Percentiles rank a stretch among this genome's conserved stretches.
Conservation (phyloP, 2,888 invertebrate species). For the Podotricha telesiphe region DNA sequence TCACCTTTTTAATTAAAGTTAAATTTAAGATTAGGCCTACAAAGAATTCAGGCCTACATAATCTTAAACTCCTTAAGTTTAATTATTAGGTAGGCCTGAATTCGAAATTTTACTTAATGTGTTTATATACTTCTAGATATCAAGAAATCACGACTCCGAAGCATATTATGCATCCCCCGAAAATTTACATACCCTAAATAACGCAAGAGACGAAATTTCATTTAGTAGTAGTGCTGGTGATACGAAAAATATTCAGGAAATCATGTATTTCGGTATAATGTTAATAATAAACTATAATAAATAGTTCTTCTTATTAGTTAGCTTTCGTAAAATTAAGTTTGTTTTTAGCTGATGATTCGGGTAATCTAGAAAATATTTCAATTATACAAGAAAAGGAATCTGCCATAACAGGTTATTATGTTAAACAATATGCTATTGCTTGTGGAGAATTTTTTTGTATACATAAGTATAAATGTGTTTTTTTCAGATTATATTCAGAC, state of each 20-base stretch:
- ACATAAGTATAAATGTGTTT: background rate
- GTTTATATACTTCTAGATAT: background rate
- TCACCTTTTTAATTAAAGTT: too few relatives aligned
- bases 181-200: slow-evolving; percentile 21
- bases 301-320: background rate
- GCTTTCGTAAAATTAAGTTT: background rate
- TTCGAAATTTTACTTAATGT: background rate
- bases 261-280: slow-evolving; percentile 47
- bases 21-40: too few relatives aligned
- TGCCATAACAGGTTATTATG: slow-evolving; percentile 15
- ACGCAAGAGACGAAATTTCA: slow-evolving; percentile 24
- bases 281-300: background rate
- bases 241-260: slow-evolving; percentile 44
- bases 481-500: slow-evolving; percentile 10
- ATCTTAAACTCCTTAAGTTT: too few relatives aligned
- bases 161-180: slow-evolving; percentile 12
- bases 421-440: background rate
- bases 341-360: slow-evolving; percentile 3
- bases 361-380: slow-evolving; percentile 1
- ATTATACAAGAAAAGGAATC: slow-evolving; percentile 14
- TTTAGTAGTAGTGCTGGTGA: slow-evolving; percentile 36
- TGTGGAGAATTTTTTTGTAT: background rate
- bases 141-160: slow-evolving; percentile 11
- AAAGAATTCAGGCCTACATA: too few relatives aligned
- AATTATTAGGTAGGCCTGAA: too few relatives aligned